Base-by-base conservation (phyloP, 2,797 vertebrate genomes). In the Alouatta caraya region DNA sequence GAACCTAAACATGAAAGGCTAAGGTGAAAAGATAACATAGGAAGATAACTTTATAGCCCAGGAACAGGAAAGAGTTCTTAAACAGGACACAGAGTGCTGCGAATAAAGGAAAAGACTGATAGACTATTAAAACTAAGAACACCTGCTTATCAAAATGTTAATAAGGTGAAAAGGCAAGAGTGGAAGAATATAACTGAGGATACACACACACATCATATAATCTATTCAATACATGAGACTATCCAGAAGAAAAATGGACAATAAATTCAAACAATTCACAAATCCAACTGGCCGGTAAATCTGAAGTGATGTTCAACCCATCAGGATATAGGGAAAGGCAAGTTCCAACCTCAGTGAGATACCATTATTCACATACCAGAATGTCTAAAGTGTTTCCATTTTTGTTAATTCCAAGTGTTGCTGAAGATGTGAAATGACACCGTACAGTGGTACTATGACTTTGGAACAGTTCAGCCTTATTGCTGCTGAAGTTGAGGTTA, bases 261-360 rank as follows among this genome's bases (percentile, higher is more conserved):
- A 89, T 67, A 76, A 33, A 28, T 91, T 82, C 75, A 48, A 88
- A 70, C 78, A 55, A 85, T 42, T 97, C n/a, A 48, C 46, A 96
- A 81, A 64, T 82, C 46, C 44, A 92, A 17, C 57, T 88, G 37
- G n/a, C 67, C 46, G 2, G 5, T 44, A n/a, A 79, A 39, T 28
- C 8, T 50, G 76, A 92, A 89, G 84, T 82, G 33, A 17, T 48
- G 4, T 39, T 80, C 84, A 84, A 28, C 33, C 3, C 82, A 42
- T 48, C 17, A 90, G 86, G 37, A 46, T 67, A 21, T 19, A 19
- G n/a, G 59, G 52, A 91, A 83, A 26, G 90, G 10, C 52, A 67
- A 50, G 61, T 85, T 96, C 42, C 64, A 75, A 70, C 42, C 52
- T 26, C 76, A 26, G 0, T 33, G 26, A 85, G 57, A 30, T 28